A percentile compares a stretch with the other conserved stretches of the same genome.
phyloP scores from a whole-genome alignment of 2,797 vertebrate species.

The Bradypus variegatus region DNA sequence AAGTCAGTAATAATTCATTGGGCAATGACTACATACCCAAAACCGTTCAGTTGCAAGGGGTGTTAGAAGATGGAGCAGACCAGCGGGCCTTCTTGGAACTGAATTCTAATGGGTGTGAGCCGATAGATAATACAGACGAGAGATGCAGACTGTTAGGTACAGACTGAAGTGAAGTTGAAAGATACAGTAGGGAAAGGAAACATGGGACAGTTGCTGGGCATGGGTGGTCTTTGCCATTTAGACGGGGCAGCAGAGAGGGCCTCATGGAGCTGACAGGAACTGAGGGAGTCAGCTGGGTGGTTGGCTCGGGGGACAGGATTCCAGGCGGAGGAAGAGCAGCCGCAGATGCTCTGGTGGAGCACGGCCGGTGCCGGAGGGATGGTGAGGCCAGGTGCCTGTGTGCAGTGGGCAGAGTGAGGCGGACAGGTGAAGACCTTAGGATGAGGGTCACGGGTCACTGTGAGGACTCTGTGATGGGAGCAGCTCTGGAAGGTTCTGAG shows the following conservation, averaged over 20 bases:
- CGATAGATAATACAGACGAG: neutral
- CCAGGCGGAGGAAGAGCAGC: rapidly evolving
- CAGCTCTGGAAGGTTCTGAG: neutral
- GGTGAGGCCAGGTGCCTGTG: neutral
- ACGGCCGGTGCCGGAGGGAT: neutral
- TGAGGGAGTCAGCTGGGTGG: rapidly evolving
- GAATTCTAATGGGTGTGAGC: neutral
- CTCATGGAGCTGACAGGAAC: neutral
- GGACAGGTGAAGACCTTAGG: neutral
- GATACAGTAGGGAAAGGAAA: too few relatives aligned
- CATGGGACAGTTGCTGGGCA: too few relatives aligned
- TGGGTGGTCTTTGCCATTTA: too few relatives aligned
- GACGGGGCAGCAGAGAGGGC: neutral
- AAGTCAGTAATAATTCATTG: neutral
- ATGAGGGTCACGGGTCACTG: neutral
- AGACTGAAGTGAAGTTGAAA: neutral
- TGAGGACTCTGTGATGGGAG: rapidly evolving
- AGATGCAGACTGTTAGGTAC: rapidly evolving
- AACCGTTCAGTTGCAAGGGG: rapidly evolving
- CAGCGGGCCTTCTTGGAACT: neutral
- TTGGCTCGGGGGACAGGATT: neutral
- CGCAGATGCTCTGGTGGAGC: rapidly evolving
- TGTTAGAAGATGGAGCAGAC: rapidly evolving
- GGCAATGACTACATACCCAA: neutral
- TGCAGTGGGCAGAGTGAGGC: rapidly evolving